phyloP scores from a whole-genome alignment of 2,797 vertebrate genomes.

The Hafferia zeledoni region DNA sequence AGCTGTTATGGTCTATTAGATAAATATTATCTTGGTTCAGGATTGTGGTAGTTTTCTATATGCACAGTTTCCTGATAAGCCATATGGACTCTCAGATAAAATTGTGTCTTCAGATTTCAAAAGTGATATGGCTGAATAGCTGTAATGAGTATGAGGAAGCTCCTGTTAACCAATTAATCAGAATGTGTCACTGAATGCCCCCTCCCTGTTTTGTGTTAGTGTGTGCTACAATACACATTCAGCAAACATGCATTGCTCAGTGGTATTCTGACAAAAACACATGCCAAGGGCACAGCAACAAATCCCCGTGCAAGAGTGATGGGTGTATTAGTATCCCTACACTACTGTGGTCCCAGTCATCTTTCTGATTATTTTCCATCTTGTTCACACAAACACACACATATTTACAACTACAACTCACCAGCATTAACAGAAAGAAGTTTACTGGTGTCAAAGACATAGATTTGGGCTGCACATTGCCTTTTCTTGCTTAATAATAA shows the following conservation, averaged over 20 bases:
- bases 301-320: not conserved
- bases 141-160: slow-evolving; percentile 52
- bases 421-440: not conserved
- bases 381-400: not conserved
- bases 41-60: slow-evolving; percentile 62
- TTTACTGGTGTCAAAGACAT: not conserved
- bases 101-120: slow-evolving; percentile 64
- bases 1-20: slow-evolving; percentile 67
- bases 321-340: not conserved
- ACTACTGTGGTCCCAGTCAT: not conserved
- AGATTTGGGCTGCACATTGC: not conserved
- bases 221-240: not conserved
- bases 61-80: slow-evolving; percentile 63
- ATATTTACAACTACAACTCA: not conserved
- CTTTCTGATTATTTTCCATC: not conserved
- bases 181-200: slow-evolving; percentile 13
- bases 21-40: slow-evolving; percentile 67
- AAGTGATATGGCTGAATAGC: slow-evolving; percentile 61
- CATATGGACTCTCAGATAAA: slow-evolving; percentile 72
- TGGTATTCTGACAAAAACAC: slow-evolving; percentile 1
- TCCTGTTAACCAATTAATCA: slow-evolving; percentile 57
- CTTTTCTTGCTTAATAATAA: not conserved
- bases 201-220: not conserved
- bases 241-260: not conserved
- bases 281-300: not conserved